Evolutionary conservation across 2,797 vertebrate species (phyloP).

Genomic region (Buphagus erythrorhynchus): DNA sequence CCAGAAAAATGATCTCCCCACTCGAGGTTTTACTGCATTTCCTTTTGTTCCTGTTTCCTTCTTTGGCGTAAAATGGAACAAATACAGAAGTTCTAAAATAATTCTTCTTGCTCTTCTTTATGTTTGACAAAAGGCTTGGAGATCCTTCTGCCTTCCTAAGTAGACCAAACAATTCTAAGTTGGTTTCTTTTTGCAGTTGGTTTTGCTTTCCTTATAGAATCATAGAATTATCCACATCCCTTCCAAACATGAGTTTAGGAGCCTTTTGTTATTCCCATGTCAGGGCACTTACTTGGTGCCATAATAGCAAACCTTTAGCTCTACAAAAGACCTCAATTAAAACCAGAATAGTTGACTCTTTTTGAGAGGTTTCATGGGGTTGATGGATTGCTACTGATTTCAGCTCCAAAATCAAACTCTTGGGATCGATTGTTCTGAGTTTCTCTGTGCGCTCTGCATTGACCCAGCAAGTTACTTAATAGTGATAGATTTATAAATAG

Average conservation of each 20-base stretch:
- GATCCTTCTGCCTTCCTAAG: not conserved
- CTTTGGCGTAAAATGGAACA: not conserved
- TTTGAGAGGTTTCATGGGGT: not conserved
- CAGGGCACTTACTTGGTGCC: not conserved
- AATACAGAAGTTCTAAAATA: not conserved
- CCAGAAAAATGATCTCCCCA: not conserved
- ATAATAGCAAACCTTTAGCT: not conserved
- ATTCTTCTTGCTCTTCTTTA: not conserved
- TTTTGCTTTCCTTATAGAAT: not conserved
- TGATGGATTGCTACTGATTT: conserved; percentile 24
- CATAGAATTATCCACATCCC: rapidly evolving
- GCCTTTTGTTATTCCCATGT: not conserved
- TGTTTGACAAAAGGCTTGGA: not conserved
- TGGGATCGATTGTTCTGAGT: not conserved
- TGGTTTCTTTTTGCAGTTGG: not conserved
- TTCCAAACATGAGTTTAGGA: not conserved
- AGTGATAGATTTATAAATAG: conserved; percentile 33
- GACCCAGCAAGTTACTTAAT: conserved; percentile 1
- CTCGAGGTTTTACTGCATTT: rapidly evolving
- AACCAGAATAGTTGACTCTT: not conserved
- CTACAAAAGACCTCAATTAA: not conserved
- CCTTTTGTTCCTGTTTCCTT: not conserved
- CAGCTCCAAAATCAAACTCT: not conserved
- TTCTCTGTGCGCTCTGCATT: not conserved
- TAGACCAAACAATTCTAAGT: not conserved